These are phyloP conservation scores for Cataglyphis cursor DNA, from an alignment of 2,888 invertebrate species.

Conservation along the genomic window DNA sequence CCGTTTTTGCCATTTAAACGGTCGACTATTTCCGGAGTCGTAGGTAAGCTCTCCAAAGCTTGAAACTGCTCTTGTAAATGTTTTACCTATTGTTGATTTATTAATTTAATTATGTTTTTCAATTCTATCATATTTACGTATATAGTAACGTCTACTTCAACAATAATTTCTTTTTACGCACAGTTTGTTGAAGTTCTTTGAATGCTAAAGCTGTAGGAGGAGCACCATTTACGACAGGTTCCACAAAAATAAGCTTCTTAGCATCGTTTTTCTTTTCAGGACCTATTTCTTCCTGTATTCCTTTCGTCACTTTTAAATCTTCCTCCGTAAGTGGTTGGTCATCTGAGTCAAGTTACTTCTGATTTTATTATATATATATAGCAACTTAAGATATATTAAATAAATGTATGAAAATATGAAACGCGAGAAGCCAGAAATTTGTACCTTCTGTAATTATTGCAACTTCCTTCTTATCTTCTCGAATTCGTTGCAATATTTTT, in stretches of 20 bases:
- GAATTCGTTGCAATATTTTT: constrained; percentile 62
- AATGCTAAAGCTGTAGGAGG: constrained; percentile 75
- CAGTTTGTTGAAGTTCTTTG: constrained; percentile 76
- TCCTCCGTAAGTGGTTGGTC: neutral
- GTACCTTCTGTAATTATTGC: constrained; percentile 69
- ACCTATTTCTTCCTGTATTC: constrained; percentile 68
- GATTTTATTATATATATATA: neutral
- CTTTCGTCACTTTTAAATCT: constrained; percentile 58
- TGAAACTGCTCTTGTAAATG: constrained; percentile 85
- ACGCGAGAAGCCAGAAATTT: neutral
- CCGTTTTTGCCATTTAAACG: constrained; percentile 81
- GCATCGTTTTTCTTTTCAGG: constrained; percentile 59
- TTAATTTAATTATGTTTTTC: neutral
- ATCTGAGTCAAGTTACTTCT: neutral
- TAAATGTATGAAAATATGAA: neutral
- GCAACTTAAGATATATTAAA: neutral
- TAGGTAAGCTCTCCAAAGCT: constrained; percentile 86
- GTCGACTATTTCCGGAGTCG: constrained; percentile 86
- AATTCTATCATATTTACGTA: neutral
- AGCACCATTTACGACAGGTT: constrained; percentile 73
- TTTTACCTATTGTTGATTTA: constrained; percentile 75
- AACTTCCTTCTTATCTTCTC: constrained; percentile 55
- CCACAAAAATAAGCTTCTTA: constrained; percentile 76
- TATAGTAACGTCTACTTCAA: neutral
- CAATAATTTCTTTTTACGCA: constrained; percentile 32